A percentile compares a stretch with the other conserved stretches of the same genome.
Evolutionary conservation across 1,140 invertebrate genomes (phyloP).

Genomic region (Dendrolimus kikuchii): DNA sequence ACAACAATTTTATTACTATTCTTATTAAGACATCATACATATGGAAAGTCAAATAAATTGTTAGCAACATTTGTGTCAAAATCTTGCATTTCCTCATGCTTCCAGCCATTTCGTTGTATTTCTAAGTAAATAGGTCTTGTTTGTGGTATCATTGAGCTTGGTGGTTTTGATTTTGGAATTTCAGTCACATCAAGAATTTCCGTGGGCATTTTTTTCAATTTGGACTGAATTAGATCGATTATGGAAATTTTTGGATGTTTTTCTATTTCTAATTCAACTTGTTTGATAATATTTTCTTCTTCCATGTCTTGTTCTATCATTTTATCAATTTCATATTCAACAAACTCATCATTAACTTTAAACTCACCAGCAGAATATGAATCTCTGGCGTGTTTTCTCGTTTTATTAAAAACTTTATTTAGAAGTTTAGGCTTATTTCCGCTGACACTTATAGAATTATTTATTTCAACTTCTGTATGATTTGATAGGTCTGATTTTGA

Average conservation of each 20-base stretch:
- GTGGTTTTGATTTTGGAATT: neutral
- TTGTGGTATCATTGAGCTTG: constrained; percentile 35
- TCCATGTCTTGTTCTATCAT: constrained; percentile 4
- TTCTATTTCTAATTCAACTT: neutral
- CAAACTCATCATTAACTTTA: too few relatives aligned
- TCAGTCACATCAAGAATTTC: neutral
- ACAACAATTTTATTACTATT: constrained; percentile 1
- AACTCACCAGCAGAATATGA: too few relatives aligned
- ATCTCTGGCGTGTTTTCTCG: too few relatives aligned
- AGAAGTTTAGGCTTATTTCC: too few relatives aligned
- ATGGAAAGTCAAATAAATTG: constrained; percentile 25
- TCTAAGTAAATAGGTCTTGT: constrained; percentile 41
- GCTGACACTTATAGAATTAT: too few relatives aligned
- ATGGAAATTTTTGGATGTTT: neutral
- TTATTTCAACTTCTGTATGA: too few relatives aligned
- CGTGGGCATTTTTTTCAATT: too few relatives aligned
- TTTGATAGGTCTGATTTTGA: too few relatives aligned
- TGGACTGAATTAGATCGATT: neutral
- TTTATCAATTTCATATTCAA: too few relatives aligned
- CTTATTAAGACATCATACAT: neutral
- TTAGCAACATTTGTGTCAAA: constrained; percentile 32
- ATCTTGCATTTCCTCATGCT: constrained; percentile 30
- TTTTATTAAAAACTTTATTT: too few relatives aligned
- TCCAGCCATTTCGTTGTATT: constrained; percentile 42
- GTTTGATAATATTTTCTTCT: constrained; percentile 6